phyloP scores from a whole-genome alignment of 2,797 vertebrate species.

The Simalia tracyae region DNA sequence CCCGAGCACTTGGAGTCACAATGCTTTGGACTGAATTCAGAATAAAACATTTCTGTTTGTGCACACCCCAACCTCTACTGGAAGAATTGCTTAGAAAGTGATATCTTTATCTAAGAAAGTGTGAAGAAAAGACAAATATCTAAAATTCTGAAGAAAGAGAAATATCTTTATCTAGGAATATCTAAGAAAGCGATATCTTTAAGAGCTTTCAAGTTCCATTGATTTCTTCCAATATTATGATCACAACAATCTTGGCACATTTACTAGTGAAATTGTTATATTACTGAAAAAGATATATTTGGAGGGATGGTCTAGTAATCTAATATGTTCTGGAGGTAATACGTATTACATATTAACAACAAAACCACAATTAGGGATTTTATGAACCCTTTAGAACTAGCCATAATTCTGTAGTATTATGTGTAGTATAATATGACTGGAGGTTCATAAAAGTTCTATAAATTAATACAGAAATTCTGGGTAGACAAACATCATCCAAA shows the following conservation, averaged over 20 bases:
- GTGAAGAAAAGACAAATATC: neutral
- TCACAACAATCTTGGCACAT: neutral
- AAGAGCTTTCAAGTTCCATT: neutral
- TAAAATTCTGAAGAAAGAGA: neutral
- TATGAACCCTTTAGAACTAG: neutral
- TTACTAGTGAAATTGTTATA: neutral
- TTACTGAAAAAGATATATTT: neutral
- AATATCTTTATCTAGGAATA: neutral
- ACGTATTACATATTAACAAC: neutral
- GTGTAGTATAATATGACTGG: neutral
- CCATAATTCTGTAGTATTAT: neutral
- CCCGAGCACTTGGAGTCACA: neutral
- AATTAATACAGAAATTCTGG: neutral
- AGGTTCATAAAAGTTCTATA: neutral
- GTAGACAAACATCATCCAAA: neutral
- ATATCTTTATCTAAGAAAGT: neutral
- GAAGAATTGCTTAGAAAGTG: neutral
- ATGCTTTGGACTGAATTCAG: neutral
- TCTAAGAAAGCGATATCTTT: neutral
- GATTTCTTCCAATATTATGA: neutral
- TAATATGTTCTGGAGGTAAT: neutral
- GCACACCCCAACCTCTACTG: neutral
- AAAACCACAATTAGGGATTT: neutral
- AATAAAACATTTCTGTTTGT: neutral
- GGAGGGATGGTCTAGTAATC: neutral